phyloP scores from a whole-genome alignment of 1,140 invertebrate genomes.

The Cotesia vestalis region DNA sequence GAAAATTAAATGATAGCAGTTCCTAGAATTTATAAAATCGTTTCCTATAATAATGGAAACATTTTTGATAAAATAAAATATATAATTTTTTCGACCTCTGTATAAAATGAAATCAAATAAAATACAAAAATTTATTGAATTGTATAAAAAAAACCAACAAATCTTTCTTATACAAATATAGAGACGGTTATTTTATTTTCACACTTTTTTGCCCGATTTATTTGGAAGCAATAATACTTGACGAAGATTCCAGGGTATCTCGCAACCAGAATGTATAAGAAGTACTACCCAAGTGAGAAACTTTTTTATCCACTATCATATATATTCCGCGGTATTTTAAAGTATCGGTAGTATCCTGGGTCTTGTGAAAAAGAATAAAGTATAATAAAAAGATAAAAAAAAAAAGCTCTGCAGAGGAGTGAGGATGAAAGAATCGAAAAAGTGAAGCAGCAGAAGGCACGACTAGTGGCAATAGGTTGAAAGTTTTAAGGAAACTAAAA shows the following conservation, averaged over 20 bases:
- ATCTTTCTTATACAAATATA: neutral
- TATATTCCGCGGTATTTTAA: constrained; percentile 18
- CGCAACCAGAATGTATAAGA: constrained; percentile 5
- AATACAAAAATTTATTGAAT: no score
- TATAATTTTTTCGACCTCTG: no score
- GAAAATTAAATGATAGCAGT: no score
- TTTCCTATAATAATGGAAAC: no score
- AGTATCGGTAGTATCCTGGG: constrained; percentile 32
- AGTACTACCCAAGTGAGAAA: neutral
- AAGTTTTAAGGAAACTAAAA: constrained; percentile 26
- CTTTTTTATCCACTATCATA: constrained; percentile 21
- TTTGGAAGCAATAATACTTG: constrained; percentile 7
- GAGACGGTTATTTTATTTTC: neutral
- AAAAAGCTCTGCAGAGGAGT: neutral
- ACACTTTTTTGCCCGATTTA: constrained; percentile 7
- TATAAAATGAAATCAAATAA: no score
- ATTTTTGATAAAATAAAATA: no score
- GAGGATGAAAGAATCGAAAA: constrained; percentile 1
- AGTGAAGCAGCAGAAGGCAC: constrained; percentile 11
- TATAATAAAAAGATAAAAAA: neutral
- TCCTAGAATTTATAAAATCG: no score
- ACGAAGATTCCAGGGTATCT: neutral
- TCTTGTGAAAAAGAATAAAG: constrained; percentile 9
- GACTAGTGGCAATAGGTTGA: constrained; percentile 30
- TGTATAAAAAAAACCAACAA: no score